Evolutionary conservation across 2,113 vertebrate species (phyloP).

Genomic region (Sapayoa aenigma): DNA sequence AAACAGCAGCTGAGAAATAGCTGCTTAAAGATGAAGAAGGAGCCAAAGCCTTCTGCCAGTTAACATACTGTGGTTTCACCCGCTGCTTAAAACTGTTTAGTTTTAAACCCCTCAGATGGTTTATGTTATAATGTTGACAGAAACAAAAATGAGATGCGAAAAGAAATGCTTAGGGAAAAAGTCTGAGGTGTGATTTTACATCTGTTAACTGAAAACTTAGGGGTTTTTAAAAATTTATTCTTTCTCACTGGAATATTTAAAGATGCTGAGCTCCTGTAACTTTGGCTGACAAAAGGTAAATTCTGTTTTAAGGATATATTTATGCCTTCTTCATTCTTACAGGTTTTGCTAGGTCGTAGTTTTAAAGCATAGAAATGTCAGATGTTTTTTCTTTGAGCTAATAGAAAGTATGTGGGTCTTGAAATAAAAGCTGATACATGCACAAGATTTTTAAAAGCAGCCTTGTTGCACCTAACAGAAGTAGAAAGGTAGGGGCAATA

Average conservation of each 20-base stretch:
- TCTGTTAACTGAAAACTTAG: neutral
- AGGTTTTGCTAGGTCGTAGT: neutral
- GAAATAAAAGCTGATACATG: neutral
- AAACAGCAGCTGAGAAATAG: conserved; percentile 3
- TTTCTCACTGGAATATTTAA: neutral
- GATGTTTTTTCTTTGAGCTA: neutral
- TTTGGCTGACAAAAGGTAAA: neutral
- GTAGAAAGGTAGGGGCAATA: neutral
- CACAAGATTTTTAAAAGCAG: neutral
- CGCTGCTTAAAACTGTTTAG: neutral
- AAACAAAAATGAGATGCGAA: neutral
- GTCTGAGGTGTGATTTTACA: neutral
- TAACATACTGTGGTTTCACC: conserved; percentile 9
- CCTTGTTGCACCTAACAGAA: neutral
- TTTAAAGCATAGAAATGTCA: neutral
- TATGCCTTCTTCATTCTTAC: neutral
- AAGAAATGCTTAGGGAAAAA: neutral
- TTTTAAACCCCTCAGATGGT: conserved; percentile 10
- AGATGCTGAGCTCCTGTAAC: neutral
- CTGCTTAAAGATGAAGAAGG: neutral
- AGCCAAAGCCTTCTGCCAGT: conserved; percentile 21
- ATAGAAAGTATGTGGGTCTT: neutral
- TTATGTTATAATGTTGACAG: conserved; percentile 20
- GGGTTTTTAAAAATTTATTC: fast-evolving
- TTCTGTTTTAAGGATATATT: neutral